Evolutionary conservation across 2,888 invertebrate genomes (phyloP), one percentile per base, ranked within the genome.

Genomic region (Trichopria drosophilae): DNA sequence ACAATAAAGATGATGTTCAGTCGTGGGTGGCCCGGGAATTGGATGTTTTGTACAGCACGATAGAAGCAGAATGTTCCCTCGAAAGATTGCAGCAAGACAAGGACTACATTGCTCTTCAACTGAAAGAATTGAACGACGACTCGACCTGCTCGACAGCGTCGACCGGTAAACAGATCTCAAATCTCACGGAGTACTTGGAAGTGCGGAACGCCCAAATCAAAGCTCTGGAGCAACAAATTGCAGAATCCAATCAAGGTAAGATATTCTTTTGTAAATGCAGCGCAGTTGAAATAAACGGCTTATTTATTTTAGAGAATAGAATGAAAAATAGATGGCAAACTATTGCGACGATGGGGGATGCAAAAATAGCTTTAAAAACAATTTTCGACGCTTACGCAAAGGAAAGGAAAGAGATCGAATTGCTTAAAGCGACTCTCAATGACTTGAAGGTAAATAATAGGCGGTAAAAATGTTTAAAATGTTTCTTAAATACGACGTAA

Each of bases 191-290:
- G 36, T 84, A 85, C 44, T 72, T 88, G 4, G 82, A 85, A 23
- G 60, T 85, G 3, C 78, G 86, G 10, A 87, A 85, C 63, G 81
- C 82, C 0, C 89, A 90, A 75, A 90, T 92, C 62, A 80, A 84
- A 3, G 88, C 91, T 59, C 70, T 92, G 23, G 88, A 90, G 61
- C 88, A 89, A 71, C 88, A 91, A 72, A 83, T 93, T 36, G 73
- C 88, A n/a, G 86, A 88, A 53, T 86, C 86, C 16, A 87, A 91
- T 66, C 86, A 87, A 78, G 88, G 88, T 87, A 72, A 59, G 88
- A 87, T 87, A 71, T 59, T 23, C 18, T 34, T 47, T 7, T 13
- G 7, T 22, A 20, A 15, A 16, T n/a, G n/a, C n/a, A n/a, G 2
- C 10, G 3, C 9, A n/a, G 23, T n/a, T 18, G 34, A 24, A 15